Base-by-base conservation (phyloP, 2,888 invertebrate species). In the Hemithea aestivaria region DNA sequence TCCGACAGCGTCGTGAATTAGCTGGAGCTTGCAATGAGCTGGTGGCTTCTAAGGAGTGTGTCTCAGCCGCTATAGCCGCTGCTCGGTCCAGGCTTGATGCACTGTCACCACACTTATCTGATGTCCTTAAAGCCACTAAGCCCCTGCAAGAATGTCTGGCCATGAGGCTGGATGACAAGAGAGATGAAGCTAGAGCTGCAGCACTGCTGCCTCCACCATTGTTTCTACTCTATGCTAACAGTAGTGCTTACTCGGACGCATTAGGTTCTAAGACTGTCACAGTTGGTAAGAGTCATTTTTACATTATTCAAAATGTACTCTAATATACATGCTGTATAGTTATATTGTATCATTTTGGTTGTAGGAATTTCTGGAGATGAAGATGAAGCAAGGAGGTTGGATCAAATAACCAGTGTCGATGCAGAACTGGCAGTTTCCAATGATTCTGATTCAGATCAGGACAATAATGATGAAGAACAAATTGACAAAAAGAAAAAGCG, bases 121-220 rank as follows among this genome's bases (percentile, higher is more conserved):
- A 83, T 59, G 83, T 85, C 1, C 72, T 89, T 2, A 76, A 92
- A 87, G 91, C 96, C 0, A 95, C 97, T 0, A 93, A 95, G 68
- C 97, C 97, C 0, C 83, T 98, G 9, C 96, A 97, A 79, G 95
- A 96, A 59, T 94, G 96, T 58, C 87, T 98, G 30, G 94, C 94
- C 20, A 88, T 96, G 56, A 91, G 93, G 2, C 88, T 95, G 38
- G 95, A 95, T 68, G 92, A 93, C 59, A 91, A 93, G 48, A 90
- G 93, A 65, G 92, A 92, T 59, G 93, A 96, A 62, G 91, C 94
- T 53, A 90, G 91, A 60, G 88, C 92, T 43, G 94, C 95, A 1
- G 88, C 91, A 27, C 88, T 95, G 40, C 83, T 98, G 24, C 94
- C 97, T 0, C 89, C 92, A 22, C 93, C 96, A 1, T 83, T 98